phyloP scores from a whole-genome alignment of 2,888 invertebrate species.

The Linyphia triangularis region DNA sequence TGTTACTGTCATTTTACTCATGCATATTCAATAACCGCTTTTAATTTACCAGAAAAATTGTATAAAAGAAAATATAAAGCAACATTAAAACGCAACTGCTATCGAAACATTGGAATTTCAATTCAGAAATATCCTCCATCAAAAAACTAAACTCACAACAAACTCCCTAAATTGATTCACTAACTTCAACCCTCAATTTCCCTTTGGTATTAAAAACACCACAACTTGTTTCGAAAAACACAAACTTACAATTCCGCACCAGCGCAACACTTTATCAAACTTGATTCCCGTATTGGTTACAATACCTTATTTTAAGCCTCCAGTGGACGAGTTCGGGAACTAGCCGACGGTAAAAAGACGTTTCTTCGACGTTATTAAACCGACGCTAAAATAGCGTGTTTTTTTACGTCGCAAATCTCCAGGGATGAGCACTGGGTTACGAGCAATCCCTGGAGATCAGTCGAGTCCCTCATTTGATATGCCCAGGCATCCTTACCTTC shows the following conservation, averaged over 20 bases:
- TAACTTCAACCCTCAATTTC: slow-evolving; percentile 10
- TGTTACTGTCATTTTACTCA: too few species aligned
- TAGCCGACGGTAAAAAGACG: neutral
- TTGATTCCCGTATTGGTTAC: neutral
- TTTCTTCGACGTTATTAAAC: neutral
- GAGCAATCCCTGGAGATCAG: neutral
- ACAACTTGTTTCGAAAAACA: neutral
- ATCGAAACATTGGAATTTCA: too few species aligned
- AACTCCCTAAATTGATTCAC: slow-evolving; percentile 5
- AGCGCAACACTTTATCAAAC: slow-evolving; percentile 25
- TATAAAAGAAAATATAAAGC: too few species aligned
- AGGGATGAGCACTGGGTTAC: too few species aligned
- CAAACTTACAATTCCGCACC: slow-evolving; percentile 31
- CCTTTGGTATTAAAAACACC: slow-evolving; percentile 22
- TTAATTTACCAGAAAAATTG: too few species aligned
- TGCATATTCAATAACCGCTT: too few species aligned
- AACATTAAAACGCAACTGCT: too few species aligned
- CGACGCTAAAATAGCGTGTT: slow-evolving; percentile 18
- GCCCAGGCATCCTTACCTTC: slow-evolving; percentile 38
- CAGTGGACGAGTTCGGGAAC: neutral
- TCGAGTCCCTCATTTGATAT: slow-evolving; percentile 26
- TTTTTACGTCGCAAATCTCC: slow-evolving; percentile 3
- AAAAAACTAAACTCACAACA: neutral
- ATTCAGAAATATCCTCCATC: neutral
- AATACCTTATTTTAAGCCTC: neutral